Evolutionary conservation across 1,140 invertebrate genomes (phyloP), one percentile per base, ranked within the genome.

Genomic region (Aphis gossypii): DNA sequence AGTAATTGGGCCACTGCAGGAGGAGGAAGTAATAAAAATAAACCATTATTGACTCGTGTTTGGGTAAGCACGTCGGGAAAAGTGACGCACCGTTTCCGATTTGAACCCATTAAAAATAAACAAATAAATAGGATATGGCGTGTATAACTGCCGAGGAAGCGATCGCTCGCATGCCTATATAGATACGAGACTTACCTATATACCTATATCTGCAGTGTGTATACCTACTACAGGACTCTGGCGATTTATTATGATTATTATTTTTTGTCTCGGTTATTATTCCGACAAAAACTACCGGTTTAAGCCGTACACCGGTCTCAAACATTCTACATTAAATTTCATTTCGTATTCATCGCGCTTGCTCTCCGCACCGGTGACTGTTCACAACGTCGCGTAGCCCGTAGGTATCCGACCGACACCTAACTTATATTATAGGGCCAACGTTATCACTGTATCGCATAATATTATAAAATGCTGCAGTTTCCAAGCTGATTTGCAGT

Each of bases 41-140:
- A 48, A 48, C 35, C 35, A 90, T 56, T 90, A 38, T 56, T 60
- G 51, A 90, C 88, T 90, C 88, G 88, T 41, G 88, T 90, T 56
- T 38, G 48, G 87, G 46, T 89, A 89, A 89, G 25, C 51, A 21
- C 88, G 18, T 87, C 41, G 84, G 84, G 14, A 84, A 84, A 84
- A 84, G 41, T 84, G 38, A 84, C 83, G 21, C 44, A 84, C 83
- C 44, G 44, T 87, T 46, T 87, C 84, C 41, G 44, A 87, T 46
- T 87, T 5, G 44, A 46, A 30, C 44, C 25, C 4, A 87, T 84
- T 44, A 84, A 87, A 46, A 86, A 87, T 46, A 87, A n/a, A n/a
- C 44, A 87, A 25, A 46, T 87, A 30, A 86, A 86, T 46, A 86
- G 41, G 41, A 14, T 86, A 86, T 44, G 44, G 14, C 44, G 84